Conservation (phyloP, 2,113 vertebrate species). For the Cyphomyrus discorhynchus region DNA sequence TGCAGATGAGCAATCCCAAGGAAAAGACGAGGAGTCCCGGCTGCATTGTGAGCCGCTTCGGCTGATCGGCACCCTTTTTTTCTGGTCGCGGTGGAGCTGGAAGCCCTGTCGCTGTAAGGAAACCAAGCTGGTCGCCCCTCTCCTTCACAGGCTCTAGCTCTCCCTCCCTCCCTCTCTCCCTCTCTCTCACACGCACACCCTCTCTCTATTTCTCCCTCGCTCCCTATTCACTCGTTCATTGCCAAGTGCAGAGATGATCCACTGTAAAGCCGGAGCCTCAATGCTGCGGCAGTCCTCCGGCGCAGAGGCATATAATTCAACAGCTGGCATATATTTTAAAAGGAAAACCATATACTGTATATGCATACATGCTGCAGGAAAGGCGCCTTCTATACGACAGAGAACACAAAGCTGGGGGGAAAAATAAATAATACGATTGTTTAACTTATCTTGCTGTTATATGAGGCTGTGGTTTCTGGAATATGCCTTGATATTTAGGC, state of each 20-base stretch:
- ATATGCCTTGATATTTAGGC: not conserved
- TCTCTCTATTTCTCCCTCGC: slow-evolving; percentile 47
- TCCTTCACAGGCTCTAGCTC: slow-evolving; percentile 43
- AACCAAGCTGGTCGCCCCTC: slow-evolving; percentile 30
- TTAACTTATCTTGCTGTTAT: not conserved
- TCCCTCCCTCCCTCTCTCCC: slow-evolving; percentile 47
- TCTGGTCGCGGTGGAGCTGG: slow-evolving; percentile 40
- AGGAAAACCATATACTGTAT: not conserved
- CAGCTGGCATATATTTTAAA: not conserved
- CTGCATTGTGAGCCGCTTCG: slow-evolving; percentile 49
- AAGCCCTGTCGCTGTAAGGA: slow-evolving; percentile 32
- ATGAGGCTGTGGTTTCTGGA: not conserved
- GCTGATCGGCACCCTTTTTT: slow-evolving; percentile 41
- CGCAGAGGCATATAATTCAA: slow-evolving; percentile 6
- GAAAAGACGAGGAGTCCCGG: slow-evolving; percentile 50
- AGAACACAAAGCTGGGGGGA: not conserved
- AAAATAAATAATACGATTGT: not conserved
- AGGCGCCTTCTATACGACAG: not conserved
- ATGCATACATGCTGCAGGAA: not conserved
- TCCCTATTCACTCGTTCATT: slow-evolving; percentile 26
- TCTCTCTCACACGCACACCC: slow-evolving; percentile 44
- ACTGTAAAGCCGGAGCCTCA: slow-evolving; percentile 18
- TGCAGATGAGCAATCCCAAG: slow-evolving; percentile 61
- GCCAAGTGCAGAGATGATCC: slow-evolving; percentile 17
- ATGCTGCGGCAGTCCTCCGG: slow-evolving; percentile 19